Conservation (phyloP, 2,888 invertebrate genomes). For the Chouioia cunea region DNA sequence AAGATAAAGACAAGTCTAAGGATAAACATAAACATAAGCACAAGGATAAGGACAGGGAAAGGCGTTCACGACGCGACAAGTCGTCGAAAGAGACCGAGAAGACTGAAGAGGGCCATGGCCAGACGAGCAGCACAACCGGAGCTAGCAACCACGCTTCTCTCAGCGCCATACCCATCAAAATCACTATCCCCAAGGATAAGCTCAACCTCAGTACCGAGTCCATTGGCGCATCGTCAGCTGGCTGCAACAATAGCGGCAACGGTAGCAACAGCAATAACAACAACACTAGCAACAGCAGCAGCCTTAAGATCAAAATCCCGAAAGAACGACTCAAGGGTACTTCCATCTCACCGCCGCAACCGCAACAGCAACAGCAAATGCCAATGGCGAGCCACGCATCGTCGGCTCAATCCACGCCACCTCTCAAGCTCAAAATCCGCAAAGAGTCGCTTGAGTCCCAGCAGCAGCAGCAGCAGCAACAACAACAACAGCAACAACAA, state of each 20-base stretch:
- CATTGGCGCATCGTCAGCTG: constrained; percentile 46
- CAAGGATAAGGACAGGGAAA: constrained; percentile 82
- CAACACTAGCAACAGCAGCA: constrained; percentile 58
- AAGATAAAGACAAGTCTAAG: constrained; percentile 56
- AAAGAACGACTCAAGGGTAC: constrained; percentile 77
- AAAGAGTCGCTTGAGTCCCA: constrained; percentile 76
- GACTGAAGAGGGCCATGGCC: constrained; percentile 75
- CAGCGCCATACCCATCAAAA: constrained; percentile 68
- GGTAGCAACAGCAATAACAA: constrained; percentile 45
- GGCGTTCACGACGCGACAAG: constrained; percentile 82
- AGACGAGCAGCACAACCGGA: constrained; percentile 71
- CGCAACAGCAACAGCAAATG: constrained; percentile 16
- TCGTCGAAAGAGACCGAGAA: constrained; percentile 70
- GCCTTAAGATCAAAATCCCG: constrained; percentile 85
- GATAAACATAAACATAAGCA: constrained; percentile 84
- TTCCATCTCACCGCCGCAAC: constrained; percentile 28
- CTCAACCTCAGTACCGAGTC: constrained; percentile 64
- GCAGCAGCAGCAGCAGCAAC: constrained; percentile 46
- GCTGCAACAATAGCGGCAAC: constrained; percentile 19
- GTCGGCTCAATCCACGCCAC: constrained; percentile 54
- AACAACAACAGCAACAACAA: constrained; percentile 49
- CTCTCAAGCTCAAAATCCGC: constrained; percentile 84
- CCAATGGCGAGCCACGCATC: constrained; percentile 61
- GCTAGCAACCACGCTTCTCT: constrained; percentile 68
- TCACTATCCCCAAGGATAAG: constrained; percentile 75